A percentile compares a stretch with the other conserved stretches of the same genome.
phyloP scores from a whole-genome alignment of 2,797 vertebrate genomes.

The Malacoraja senta region DNA sequence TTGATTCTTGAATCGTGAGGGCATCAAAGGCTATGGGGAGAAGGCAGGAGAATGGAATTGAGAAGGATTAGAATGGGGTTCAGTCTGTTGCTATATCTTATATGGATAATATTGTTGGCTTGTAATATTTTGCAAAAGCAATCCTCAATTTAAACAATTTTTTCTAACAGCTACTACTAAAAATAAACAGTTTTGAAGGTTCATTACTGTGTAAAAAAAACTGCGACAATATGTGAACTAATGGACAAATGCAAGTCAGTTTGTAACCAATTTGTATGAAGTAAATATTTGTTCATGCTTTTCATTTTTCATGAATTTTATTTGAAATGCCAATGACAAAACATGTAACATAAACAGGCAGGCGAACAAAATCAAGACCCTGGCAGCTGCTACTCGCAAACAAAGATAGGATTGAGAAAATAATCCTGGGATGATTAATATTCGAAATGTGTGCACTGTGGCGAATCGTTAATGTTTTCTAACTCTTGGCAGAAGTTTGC shows the following conservation, averaged over 20 bases:
- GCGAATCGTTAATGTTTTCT: not conserved
- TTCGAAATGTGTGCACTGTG: slow-evolving; percentile 8
- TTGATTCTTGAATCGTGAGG: no score
- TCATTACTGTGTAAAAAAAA: not conserved
- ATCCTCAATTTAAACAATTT: not conserved
- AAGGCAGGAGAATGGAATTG: no score
- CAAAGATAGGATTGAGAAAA: slow-evolving; percentile 29
- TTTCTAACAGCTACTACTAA: not conserved
- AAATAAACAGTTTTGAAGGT: not conserved
- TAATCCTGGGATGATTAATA: not conserved
- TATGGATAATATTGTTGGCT: not conserved
- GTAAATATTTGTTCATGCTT: not conserved
- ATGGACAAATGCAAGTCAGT: not conserved
- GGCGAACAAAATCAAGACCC: not conserved
- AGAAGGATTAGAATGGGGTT: no score
- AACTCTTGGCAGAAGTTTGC: not conserved
- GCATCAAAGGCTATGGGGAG: no score
- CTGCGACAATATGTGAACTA: not conserved
- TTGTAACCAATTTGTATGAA: not conserved
- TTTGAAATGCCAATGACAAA: not conserved
- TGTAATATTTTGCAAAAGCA: not conserved
- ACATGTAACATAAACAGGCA: slow-evolving; percentile 5
- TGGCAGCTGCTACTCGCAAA: slow-evolving; percentile 24
- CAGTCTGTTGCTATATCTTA: no score
- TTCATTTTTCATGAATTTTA: slow-evolving; percentile 20